Base-by-base conservation (phyloP, 1,140 invertebrate genomes). In the Halesus radiatus region DNA sequence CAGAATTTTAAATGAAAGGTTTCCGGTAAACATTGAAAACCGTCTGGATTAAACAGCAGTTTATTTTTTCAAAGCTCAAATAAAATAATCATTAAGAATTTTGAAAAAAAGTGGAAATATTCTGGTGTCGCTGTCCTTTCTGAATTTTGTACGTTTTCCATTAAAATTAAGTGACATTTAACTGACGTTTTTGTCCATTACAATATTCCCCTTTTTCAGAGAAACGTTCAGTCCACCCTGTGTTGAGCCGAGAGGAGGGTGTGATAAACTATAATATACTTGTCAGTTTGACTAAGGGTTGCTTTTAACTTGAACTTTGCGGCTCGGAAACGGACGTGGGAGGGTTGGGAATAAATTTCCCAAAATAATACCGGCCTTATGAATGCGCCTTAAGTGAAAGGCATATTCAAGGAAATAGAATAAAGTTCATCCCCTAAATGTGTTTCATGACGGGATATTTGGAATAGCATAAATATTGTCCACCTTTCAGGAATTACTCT, bases 281-380 rank as follows among this genome's bases (percentile, higher is more conserved):
- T 60, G 74, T 60, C 74, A 76, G 74, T 18, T 76, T 45, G 56
- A 60, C 52, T 62, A 37, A 32, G 56, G 74, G 74, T 60, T 60
- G 74, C 74, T 76, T 60, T 76, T 76, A 74, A 76, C 53, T 60
- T 60, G 74, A 76, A 76, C 56, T 76, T 76, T 62, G 74, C 37
- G 74, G 54, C 50, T 76, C 29, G 18, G 72, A 60, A 60, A 56
- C 50, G 72, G 52, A 37, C 29, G 23, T 29, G 16, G 62, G 29
- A 29, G 62, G 26, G 62, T 66, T 29, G 62, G 16, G 29, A 45
- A 45, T 45, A 45, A 45, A 29, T 66, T 66, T 66, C 26, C 22
- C 62, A n/a, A 66, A 66, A 66, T 66, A 66, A 66, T 66, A 66
- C 62, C 22, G 26, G 22, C 26, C 26, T 26, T 66, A 66, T 66